Evolutionary conservation across 2,113 vertebrate species (phyloP), one percentile per base, ranked within the genome.

Genomic region (Colistium nudipinnis): DNA sequence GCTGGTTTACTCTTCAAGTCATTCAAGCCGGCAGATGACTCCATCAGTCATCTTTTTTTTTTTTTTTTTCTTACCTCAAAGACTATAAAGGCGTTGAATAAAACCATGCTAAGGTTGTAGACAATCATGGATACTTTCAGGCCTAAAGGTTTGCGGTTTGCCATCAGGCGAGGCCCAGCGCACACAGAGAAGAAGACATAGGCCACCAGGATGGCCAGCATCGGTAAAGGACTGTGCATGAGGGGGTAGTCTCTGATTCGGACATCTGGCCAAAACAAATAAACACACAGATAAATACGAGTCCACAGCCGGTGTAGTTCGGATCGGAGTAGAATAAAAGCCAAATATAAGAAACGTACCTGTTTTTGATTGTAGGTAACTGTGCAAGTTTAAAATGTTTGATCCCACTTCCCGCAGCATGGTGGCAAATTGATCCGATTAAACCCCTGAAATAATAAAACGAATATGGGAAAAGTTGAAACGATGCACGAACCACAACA

Each of bases 31-130:
- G 14, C 1, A 17, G 31, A 44, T 2, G 36, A 17, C 24, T 12
- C 20, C 1, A 9, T 31, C 20, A 11, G n/a, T 28, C 27, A 41
- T 20, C n/a, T 11, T 67, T 13, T 4, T 4, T 11, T 17, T 52
- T 6, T 55, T 35, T 43, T 9, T 13, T 28, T 16, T 3, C 44
- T 19, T 72, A 99, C 98, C 95, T 99, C 97, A 88, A 96, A 96
- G 57, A 99, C 97, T 67, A 98, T 96, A 87, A 91, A 97, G 74
- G 93, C 84, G 1, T 97, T 99, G 14, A 98, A 78, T 72, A 89
- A 89, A 90, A 99, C 96, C 91, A 99, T 92, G 71, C 89, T 91
- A 70, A 97, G 93, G 89, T 99, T 99, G 90, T 99, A 99, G 76
- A 95, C 43, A 65, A 99, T 88, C 98, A 99, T 99, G 61, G 94